Base-by-base conservation (phyloP, 2,888 invertebrate species). In the Rotaria sp. region DNA sequence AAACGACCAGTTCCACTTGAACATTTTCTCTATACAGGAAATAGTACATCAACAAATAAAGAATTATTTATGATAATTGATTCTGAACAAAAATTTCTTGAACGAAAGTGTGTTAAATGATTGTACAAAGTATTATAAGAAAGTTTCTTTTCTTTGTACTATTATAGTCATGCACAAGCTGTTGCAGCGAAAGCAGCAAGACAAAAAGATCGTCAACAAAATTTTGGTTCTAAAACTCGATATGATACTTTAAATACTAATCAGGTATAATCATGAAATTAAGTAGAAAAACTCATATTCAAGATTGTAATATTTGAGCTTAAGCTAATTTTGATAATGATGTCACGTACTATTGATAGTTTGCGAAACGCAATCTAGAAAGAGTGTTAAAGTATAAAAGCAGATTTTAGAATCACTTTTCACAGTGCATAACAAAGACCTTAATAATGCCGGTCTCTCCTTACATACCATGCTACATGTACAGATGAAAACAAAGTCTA, bases 1-100 rank as follows among this genome's bases (percentile, higher is more conserved):
- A 95, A 96, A 89, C 93, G 99, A 86, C 99, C 99, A 0, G 96
- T 99, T 0, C 99, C 99, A 0, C 92, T 99, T 75, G 94, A 96
- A 90, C 98, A 99, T 91, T 86, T 48, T 67, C 48, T 86, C 11
- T 86, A 86, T 67, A 86, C 86, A 18, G 86, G 86, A n/a, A 86
- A 86, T 75, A 86, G 86, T 55, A 41, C 88, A 85, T 92, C 92
- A 87, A 92, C 92, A 13, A 90, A 89, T 87, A 90, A 89, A 87
- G 90, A 92, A 87, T 89, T 91, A 85, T 96, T 95, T 91, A 90
- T 95, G 57, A 92, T 98, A 26, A 93, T 97, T 13, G 94, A 96
- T 90, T 93, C 94, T 85, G 93, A 94, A 87, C 94, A 94, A 0
- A 93, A 93, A 85, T 96, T 95, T 91, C 91, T 93, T 41, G 92